Evolutionary conservation across 2,113 vertebrate genomes (phyloP), one percentile per base, ranked within the genome.

Genomic region (Atherinomorus stipes): DNA sequence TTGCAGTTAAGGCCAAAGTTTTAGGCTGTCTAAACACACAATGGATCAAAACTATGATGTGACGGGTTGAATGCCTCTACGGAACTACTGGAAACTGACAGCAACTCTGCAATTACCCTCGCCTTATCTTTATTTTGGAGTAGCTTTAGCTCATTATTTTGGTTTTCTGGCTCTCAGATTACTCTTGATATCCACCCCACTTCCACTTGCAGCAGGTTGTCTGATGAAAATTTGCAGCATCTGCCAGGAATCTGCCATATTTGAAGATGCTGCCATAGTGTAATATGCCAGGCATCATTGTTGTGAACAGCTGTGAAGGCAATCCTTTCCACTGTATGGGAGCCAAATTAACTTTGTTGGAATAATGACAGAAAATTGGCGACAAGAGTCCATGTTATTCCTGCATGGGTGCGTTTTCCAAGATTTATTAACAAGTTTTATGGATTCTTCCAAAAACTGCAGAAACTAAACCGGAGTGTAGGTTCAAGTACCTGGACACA

Each of bases 301-400:
- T 57, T 28, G 31, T 34, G 44, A 65, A 60, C 72, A 74, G 54
- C n/a, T 58, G 56, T 21, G 26, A 12, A 21, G 23, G 40, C 47
- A 64, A 28, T 58, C 56, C 26, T 56, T 57, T 56, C 18, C 37
- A 44, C 61, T 6, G 49, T 18, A 50, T 0, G 31, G 21, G 4
- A 76, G 63, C 31, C 47, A 71, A 71, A 40, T 75, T 54, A 69
- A 50, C 31, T 5, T n/a, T 4, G 52, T 25, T 62, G 8, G 60
- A 71, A 49, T 40, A 59, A 28, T 49, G n/a, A 67, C 31, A 38
- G 25, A 28, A 64, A 54, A 26, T 26, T 16, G 13, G 49, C 19
- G 13, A 2, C n/a, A 28, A 21, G 21, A 67, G 25, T 50, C 15
- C 16, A n/a, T 34, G 50, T 67, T 72, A 47, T 40, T 13, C 53